Conservation (phyloP, 2,797 vertebrate species). For the Balearica regulorum region DNA sequence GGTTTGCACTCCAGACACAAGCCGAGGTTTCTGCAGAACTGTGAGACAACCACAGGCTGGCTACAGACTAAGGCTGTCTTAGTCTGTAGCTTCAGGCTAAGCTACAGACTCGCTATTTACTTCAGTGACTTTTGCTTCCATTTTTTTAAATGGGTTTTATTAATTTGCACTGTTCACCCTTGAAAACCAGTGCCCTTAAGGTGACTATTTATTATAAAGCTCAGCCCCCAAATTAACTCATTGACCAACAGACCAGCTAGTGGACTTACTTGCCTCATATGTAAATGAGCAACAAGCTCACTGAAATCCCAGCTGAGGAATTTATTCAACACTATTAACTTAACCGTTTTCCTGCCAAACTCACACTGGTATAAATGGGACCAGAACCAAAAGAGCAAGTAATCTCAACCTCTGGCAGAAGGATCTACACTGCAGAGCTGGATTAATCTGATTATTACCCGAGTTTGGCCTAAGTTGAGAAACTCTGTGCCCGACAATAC, state of each 20-base stretch:
- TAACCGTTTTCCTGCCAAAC: background rate
- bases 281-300: background rate
- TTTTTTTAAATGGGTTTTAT: background rate
- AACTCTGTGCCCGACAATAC: background rate
- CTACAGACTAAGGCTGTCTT: too few species aligned
- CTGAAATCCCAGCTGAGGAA: background rate
- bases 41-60: accelerated
- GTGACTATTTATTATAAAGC: background rate
- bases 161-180: background rate
- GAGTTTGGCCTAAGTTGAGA: background rate
- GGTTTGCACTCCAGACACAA: background rate
- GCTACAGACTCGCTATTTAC: background rate
- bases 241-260: accelerated
- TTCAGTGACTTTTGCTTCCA: background rate
- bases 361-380: background rate
- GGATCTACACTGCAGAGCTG: accelerated
- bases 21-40: background rate
- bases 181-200: background rate
- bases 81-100: background rate
- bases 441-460: background rate
- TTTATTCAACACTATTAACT: background rate
- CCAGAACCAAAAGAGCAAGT: background rate
- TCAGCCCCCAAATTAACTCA: background rate
- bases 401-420: background rate
- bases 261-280: background rate